Conservation (phyloP, 2,113 vertebrate genomes). For the Panthera leo region DNA sequence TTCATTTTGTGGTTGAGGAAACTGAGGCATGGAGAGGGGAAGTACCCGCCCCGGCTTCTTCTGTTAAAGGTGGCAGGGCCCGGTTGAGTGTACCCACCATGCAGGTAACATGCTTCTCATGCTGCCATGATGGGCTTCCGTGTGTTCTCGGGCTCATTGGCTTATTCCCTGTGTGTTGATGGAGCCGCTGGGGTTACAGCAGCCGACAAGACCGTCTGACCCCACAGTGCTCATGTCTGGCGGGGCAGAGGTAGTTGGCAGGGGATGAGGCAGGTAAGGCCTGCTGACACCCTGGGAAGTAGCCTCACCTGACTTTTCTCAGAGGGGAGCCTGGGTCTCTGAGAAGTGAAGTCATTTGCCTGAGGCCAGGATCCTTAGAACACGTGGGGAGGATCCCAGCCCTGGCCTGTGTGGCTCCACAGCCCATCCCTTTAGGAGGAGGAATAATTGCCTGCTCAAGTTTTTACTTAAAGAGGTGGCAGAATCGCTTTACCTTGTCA, state of each 20-base stretch:
- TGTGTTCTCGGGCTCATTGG: not conserved
- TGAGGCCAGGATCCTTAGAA: not conserved
- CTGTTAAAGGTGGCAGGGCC: not conserved
- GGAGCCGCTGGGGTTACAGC: not conserved
- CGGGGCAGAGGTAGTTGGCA: not conserved
- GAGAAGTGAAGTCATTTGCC: not conserved
- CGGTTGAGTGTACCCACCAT: not conserved
- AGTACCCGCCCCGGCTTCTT: too few species aligned
- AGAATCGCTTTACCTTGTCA: not conserved
- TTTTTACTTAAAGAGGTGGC: not conserved
- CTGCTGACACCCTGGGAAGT: not conserved
- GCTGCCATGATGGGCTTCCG: rapidly evolving
- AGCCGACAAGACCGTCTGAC: not conserved
- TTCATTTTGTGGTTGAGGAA: not conserved
- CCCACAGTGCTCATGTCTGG: too few species aligned
- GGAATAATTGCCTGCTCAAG: not conserved
- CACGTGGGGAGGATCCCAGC: not conserved
- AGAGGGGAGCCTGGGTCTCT: not conserved
- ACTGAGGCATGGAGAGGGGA: not conserved
- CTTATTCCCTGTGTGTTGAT: rapidly evolving
- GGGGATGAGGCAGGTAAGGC: not conserved
- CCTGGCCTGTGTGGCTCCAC: not conserved
- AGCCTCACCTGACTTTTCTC: not conserved
- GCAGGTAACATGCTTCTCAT: rapidly evolving
- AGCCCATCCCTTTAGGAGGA: not conserved